Evolutionary conservation across 2,888 invertebrate genomes (phyloP).

Genomic region (Himalopsyche tibetana): DNA sequence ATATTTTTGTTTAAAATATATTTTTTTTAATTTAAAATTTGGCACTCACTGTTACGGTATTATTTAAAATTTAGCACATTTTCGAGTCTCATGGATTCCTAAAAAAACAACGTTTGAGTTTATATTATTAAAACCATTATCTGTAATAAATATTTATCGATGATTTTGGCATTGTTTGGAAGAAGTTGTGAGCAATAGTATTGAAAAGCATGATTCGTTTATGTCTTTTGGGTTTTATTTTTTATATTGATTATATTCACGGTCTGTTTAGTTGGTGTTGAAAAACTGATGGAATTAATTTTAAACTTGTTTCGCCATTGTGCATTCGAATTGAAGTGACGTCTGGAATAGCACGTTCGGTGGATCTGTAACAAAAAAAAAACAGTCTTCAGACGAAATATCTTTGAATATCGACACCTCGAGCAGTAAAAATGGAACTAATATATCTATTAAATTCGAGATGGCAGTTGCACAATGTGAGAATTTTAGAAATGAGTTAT

Average conservation of each 20-base stretch:
- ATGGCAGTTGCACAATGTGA: neutral
- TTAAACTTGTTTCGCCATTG: neutral
- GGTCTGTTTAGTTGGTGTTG: neutral
- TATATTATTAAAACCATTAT: neutral
- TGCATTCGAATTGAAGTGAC: neutral
- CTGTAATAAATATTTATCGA: neutral
- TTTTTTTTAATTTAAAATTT: neutral
- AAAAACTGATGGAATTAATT: constrained; percentile 3
- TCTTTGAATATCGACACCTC: too few relatives aligned
- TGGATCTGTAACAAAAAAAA: constrained; percentile 9
- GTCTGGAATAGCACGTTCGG: constrained; percentile 1
- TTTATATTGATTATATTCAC: neutral
- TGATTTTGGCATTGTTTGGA: constrained; percentile 5
- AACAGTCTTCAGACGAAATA: neutral
- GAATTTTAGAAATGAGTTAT: too few relatives aligned
- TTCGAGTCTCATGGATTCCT: neutral
- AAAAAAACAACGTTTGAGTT: neutral
- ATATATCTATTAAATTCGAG: neutral
- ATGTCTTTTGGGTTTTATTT: neutral
- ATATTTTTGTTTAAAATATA: neutral
- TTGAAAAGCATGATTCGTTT: neutral
- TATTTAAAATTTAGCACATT: constrained; percentile 13
- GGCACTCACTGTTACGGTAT: neutral
- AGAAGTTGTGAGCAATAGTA: neutral
- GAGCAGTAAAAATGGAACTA: neutral